phyloP scores from a whole-genome alignment of 2,797 vertebrate genomes.

The Etheostoma nigrum region DNA sequence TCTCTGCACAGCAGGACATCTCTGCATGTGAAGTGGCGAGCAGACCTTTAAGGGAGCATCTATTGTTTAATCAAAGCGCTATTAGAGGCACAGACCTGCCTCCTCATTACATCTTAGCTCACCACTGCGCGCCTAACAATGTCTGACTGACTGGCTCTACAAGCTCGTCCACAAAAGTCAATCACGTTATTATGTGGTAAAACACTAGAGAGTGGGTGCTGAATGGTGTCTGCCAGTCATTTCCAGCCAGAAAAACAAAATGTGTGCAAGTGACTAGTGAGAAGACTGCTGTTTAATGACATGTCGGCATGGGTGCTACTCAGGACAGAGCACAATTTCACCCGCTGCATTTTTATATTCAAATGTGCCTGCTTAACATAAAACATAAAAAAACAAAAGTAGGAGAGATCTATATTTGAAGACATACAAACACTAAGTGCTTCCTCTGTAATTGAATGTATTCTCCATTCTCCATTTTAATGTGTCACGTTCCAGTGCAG shows the following conservation, averaged over 20 bases:
- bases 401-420: conserved; percentile 26
- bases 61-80: conserved; percentile 49
- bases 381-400: conserved; percentile 15
- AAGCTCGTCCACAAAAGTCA: conserved; percentile 53
- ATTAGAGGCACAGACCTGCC: conserved; percentile 37
- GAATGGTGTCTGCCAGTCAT: conserved; percentile 49
- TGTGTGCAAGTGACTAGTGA: conserved; percentile 12
- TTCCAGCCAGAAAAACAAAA: conserved; percentile 15
- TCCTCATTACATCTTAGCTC: conserved; percentile 53
- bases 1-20: conserved; percentile 23
- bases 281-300: conserved; percentile 20
- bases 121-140: conserved; percentile 26
- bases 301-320: background rate
- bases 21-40: conserved; percentile 31
- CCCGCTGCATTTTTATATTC: conserved; percentile 10
- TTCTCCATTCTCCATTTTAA: conserved; percentile 12
- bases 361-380: conserved; percentile 30
- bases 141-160: conserved; percentile 33
- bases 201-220: conserved; percentile 35
- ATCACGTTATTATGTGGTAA: conserved; percentile 34
- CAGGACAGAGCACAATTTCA: conserved; percentile 6
- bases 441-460: conserved; percentile 27
- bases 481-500: background rate
- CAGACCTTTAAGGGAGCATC: conserved; percentile 21
- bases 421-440: conserved; percentile 23